phyloP scores from a whole-genome alignment of 2,888 invertebrate species.

The Tuberolachnus salignus region DNA sequence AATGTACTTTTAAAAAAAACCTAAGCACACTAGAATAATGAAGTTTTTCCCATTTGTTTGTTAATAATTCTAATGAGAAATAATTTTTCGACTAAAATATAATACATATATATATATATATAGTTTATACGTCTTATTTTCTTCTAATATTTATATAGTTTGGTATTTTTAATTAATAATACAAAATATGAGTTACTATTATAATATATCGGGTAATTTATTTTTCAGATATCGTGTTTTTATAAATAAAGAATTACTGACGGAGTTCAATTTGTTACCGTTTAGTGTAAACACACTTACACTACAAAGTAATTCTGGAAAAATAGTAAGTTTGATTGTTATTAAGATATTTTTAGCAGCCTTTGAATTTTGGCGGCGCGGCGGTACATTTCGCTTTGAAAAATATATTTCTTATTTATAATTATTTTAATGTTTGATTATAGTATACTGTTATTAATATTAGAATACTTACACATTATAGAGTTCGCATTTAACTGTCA shows the following conservation, averaged over 20 bases:
- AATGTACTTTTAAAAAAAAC: no score
- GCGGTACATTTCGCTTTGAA: no score
- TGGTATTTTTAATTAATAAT: no score
- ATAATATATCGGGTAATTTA: no score
- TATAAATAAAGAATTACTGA: constrained; percentile 62
- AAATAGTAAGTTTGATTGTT: constrained; percentile 27
- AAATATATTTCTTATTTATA: neutral
- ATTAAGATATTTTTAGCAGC: no score
- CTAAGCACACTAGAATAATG: no score
- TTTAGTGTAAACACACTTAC: constrained; percentile 63
- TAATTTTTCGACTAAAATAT: no score
- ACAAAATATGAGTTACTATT: no score
- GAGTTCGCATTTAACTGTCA: constrained; percentile 60
- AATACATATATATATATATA: no score
- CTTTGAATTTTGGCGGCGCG: no score
- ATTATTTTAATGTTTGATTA: constrained; percentile 9
- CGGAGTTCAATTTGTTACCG: constrained; percentile 62
- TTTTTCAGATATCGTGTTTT: constrained; percentile 57
- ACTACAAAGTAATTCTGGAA: constrained; percentile 30
- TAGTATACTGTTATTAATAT: constrained; percentile 6
- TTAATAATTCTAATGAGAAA: neutral
- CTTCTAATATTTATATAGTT: no score
- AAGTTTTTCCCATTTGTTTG: neutral
- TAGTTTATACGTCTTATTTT: no score
- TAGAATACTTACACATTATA: constrained; percentile 7